Base-by-base conservation (phyloP, 2,888 invertebrate genomes). In the Thera britannica region DNA sequence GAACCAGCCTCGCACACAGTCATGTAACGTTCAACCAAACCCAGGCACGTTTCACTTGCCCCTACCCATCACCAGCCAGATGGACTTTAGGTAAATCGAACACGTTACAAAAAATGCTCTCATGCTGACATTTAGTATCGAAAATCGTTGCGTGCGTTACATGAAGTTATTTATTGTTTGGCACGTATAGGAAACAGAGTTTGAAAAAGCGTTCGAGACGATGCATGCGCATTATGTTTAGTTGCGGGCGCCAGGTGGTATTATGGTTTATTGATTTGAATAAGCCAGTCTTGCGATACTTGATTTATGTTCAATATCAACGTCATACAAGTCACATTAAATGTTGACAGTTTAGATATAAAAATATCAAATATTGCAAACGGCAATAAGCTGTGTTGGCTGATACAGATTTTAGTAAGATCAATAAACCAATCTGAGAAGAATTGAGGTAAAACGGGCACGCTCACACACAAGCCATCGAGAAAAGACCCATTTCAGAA, bases 1-100 rank as follows among this genome's bases (percentile, higher is more conserved):
- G 48, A 36, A 49, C n/a, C 3, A 35, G n/a, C 46, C 9, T 23
- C 23, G 35, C 5, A 60, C 23, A 51, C 2, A n/a, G n/a, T n/a
- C n/a, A 35, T 9, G 4, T n/a, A 52, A 12, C 35, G 41, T 52
- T n/a, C 65, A 65, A 69, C 61, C 65, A 59, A 62, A 69, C 58
- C 63, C 56, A 62, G 62, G 59, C 65, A 58, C 38, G 23, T 41
- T 23, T 64, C 52, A 64, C 48, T 60, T 34, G 36, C 12, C 57
- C 44, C 6, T 34, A 66, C 23, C 67, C 63, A 5, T 59, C 63
- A 67, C 67, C 67, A 44, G n/a, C 67, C 67, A 44, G n/a, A 38
- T 55, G 46, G 54, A 36, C 12, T 41, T 41, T 38, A 38, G 38
- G 41, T 41, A 41, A 41, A 41, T 1, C 5, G 7, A 41, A 41